Evolutionary conservation across 2,113 vertebrate genomes (phyloP).

Genomic region (Megaleporinus macrocephalus): DNA sequence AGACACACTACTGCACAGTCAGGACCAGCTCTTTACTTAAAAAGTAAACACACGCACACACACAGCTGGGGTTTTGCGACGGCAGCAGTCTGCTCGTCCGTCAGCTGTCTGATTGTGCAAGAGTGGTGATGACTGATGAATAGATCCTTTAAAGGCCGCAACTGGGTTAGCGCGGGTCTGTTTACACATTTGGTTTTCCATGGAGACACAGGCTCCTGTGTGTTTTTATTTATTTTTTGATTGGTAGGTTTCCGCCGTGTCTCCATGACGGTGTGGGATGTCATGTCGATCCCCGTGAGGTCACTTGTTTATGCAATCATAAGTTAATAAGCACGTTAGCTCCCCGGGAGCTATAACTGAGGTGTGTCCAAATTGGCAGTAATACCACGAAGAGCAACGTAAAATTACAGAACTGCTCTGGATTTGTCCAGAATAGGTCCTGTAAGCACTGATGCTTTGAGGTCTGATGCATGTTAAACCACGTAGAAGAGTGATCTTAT

Average conservation of each 20-base stretch:
- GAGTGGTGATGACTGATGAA: slow-evolving; percentile 24
- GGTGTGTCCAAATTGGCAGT: not conserved
- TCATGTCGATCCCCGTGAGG: slow-evolving; percentile 15
- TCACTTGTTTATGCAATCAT: slow-evolving; percentile 29
- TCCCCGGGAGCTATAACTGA: not conserved
- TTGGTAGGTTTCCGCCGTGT: not conserved
- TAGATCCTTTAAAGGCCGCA: slow-evolving; percentile 39
- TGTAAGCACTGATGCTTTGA: not conserved
- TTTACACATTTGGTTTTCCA: slow-evolving; percentile 31
- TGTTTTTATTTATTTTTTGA: slow-evolving; percentile 16
- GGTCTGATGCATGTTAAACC: not conserved
- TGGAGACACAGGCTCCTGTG: slow-evolving; percentile 20
- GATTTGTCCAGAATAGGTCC: not conserved
- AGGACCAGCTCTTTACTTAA: slow-evolving; percentile 4
- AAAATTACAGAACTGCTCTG: not conserved
- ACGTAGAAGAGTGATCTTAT: slow-evolving; percentile 22
- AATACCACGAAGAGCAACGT: not conserved
- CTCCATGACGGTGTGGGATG: slow-evolving; percentile 10
- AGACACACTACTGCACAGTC: slow-evolving; percentile 8
- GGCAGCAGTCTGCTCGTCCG: not conserved
- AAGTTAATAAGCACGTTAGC: slow-evolving; percentile 1
- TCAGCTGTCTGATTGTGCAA: slow-evolving; percentile 36
- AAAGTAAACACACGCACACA: slow-evolving; percentile 1
- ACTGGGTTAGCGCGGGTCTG: not conserved
- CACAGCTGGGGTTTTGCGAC: slow-evolving; percentile 25